These are phyloP conservation scores for Anseranas semipalmata DNA, from an alignment of 2,113 vertebrate species.

Conservation along the genomic window DNA sequence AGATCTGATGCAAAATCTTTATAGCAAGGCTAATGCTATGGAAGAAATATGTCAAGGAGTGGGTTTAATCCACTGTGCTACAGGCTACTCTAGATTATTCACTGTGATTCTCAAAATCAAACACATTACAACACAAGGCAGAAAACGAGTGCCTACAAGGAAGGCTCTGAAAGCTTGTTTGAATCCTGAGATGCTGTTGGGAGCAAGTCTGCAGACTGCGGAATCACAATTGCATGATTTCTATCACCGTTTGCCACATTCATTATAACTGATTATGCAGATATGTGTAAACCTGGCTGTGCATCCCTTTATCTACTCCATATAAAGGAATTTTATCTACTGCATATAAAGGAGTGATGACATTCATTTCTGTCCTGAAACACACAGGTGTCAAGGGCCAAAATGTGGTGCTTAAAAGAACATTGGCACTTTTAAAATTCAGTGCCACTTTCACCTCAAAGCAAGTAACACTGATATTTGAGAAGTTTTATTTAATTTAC, in stretches of 20 bases:
- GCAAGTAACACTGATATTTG: neutral
- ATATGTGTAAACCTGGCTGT: neutral
- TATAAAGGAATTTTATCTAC: neutral
- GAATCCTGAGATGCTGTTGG: neutral
- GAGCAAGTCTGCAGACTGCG: neutral
- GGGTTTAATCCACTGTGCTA: neutral
- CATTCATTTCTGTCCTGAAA: neutral
- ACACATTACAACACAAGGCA: neutral
- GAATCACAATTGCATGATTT: neutral
- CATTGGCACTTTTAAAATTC: neutral
- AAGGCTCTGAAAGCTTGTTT: neutral
- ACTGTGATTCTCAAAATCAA: neutral
- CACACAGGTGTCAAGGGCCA: neutral
- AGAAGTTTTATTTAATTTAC: neutral
- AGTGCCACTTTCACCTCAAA: neutral
- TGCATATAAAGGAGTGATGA: neutral
- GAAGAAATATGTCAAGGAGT: neutral
- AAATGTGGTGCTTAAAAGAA: neutral
- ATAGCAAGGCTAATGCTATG: neutral
- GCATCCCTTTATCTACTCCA: neutral
- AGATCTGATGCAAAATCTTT: neutral
- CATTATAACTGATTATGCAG: neutral
- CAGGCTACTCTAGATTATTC: neutral
- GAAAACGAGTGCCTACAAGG: fast-evolving
- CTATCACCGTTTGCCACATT: neutral